Conservation (phyloP, 2,888 invertebrate genomes). For the Dolichomitus sp. region DNA sequence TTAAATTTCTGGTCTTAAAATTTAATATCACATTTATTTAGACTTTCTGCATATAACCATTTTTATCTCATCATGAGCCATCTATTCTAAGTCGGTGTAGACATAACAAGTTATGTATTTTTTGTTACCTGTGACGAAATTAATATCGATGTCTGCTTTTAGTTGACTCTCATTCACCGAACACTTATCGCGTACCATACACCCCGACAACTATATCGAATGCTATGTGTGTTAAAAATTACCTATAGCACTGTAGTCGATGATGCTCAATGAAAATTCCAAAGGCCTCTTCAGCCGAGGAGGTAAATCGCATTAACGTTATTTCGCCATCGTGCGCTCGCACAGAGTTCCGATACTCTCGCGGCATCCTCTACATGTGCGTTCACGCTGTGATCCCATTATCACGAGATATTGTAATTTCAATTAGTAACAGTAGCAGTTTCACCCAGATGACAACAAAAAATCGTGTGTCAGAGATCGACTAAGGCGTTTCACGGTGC, state of each 20-base stretch:
- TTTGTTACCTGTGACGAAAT: neutral
- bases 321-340: slow-evolving; percentile 63
- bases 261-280: slow-evolving; percentile 77
- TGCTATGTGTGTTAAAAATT: neutral
- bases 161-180: neutral
- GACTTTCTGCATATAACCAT: neutral
- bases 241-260: slow-evolving; percentile 20
- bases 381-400: slow-evolving; percentile 10
- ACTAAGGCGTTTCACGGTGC: neutral
- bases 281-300: slow-evolving; percentile 74
- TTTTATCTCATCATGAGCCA: neutral
- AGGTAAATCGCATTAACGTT: slow-evolving; percentile 80
- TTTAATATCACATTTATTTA: too few species aligned
- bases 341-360: slow-evolving; percentile 44
- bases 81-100: neutral
- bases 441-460: neutral
- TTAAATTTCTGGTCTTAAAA: too few species aligned
- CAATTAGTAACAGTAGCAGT: slow-evolving; percentile 41
- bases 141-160: neutral
- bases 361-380: neutral
- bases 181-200: neutral
- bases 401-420: slow-evolving; percentile 48
- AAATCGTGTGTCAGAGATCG: slow-evolving; percentile 32
- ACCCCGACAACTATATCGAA: neutral
- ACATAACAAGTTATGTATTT: neutral